These are phyloP conservation scores for Brachypterus glaber DNA, from an alignment of 2,888 invertebrate species.

Conservation along the genomic window DNA sequence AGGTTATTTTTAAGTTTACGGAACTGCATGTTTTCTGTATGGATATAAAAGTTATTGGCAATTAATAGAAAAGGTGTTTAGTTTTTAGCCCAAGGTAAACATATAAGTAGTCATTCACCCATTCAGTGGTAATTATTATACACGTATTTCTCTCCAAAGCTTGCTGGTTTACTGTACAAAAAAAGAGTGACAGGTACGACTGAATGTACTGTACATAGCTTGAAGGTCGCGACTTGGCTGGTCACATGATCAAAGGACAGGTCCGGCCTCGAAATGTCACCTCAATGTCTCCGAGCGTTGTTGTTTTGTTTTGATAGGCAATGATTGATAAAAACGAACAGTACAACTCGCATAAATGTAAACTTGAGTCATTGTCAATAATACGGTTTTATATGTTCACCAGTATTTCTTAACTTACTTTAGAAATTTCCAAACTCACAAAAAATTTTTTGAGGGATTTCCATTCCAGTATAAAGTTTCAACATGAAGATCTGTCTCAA, in stretches of 20 bases:
- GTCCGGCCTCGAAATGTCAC: conserved; percentile 30
- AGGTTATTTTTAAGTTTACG: conserved; percentile 12
- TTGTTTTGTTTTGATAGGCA: no score
- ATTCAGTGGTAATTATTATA: conserved; percentile 15
- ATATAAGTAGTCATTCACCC: conserved; percentile 33
- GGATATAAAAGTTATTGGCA: conserved; percentile 22
- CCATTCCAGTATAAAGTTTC: no score
- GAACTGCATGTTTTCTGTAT: conserved; percentile 24
- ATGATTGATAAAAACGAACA: no score
- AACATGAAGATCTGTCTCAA: no score
- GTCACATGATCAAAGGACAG: conserved; percentile 40
- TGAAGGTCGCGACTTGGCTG: conserved; percentile 46
- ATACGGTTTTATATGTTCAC: no score
- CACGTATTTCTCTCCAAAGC: conserved; percentile 24
- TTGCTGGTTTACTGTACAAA: conserved; percentile 8
- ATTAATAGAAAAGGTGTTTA: conserved; percentile 23
- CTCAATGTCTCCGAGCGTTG: conserved; percentile 1
- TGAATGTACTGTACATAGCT: conserved; percentile 37
- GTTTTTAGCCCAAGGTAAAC: conserved; percentile 36
- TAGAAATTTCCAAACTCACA: no score
- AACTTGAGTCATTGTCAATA: no score
- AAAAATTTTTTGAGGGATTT: no score
- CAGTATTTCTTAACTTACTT: no score
- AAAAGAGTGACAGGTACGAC: conserved; percentile 36
- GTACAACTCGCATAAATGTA: no score